These are phyloP conservation scores for Pholis gunnellus DNA, from an alignment of 2,113 vertebrate genomes.

Conservation along the genomic window DNA sequence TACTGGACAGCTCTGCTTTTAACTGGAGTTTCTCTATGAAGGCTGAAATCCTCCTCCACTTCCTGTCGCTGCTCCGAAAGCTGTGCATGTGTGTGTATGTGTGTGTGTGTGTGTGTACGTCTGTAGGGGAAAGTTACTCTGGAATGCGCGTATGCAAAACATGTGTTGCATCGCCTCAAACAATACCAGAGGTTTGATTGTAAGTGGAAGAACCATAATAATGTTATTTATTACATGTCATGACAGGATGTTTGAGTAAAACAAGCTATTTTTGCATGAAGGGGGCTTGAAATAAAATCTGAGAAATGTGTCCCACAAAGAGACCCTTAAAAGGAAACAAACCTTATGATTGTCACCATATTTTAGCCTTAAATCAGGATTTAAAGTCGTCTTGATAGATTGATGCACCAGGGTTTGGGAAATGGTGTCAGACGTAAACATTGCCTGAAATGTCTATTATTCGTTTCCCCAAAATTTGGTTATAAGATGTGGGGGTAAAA, in stretches of 20 bases:
- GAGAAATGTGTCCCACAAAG: background rate
- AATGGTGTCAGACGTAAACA: background rate
- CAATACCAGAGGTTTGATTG: conserved; percentile 13
- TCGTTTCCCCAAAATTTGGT: background rate
- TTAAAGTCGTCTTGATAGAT: background rate
- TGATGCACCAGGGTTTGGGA: background rate
- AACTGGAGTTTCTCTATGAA: conserved; percentile 18
- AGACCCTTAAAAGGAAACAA: background rate
- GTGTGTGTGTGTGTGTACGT: background rate
- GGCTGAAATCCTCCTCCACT: conserved; percentile 52
- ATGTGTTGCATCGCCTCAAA: conserved; percentile 29
- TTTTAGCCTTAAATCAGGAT: background rate
- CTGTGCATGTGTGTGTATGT: background rate
- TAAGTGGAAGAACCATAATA: conserved; percentile 16
- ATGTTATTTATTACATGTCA: background rate
- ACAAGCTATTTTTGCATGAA: background rate
- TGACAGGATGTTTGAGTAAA: background rate
- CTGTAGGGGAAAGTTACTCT: conserved; percentile 29
- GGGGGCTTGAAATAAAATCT: background rate
- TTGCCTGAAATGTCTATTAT: background rate
- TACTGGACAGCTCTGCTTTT: conserved; percentile 16
- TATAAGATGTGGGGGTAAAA: background rate
- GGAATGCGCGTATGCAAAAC: conserved; percentile 45
- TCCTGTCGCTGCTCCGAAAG: conserved; percentile 42
- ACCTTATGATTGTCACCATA: background rate